A percentile compares a stretch with the other conserved stretches of the same genome.
phyloP scores from a whole-genome alignment of 1,140 invertebrate genomes.

The Calliopsis andreniformis region DNA sequence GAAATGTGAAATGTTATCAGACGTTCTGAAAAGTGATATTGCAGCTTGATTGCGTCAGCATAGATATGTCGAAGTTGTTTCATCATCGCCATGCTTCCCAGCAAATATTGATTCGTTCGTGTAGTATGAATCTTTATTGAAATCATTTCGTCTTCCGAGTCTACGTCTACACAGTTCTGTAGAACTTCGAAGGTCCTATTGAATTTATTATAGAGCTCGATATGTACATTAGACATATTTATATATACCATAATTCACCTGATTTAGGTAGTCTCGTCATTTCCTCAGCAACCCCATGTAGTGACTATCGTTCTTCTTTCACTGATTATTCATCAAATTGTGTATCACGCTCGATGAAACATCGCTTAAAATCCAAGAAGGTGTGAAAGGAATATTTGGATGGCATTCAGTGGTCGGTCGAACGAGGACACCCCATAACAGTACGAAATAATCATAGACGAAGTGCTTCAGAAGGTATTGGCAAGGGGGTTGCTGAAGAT shows the following conservation, averaged over 20 bases:
- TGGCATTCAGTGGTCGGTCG: conserved; percentile 13
- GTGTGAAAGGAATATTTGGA: neutral
- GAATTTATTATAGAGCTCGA: no score
- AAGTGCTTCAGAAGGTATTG: conserved; percentile 38
- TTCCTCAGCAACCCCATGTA: no score
- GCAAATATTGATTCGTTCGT: conserved; percentile 17
- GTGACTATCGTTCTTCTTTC: no score
- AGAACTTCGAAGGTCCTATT: neutral
- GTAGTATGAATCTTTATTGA: neutral
- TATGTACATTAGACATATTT: no score
- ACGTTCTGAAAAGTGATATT: neutral
- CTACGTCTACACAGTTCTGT: neutral
- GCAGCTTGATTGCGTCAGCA: conserved; percentile 4
- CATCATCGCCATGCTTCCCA: neutral
- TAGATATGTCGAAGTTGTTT: neutral
- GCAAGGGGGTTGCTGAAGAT: conserved; percentile 32
- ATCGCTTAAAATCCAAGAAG: neutral
- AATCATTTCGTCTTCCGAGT: conserved; percentile 1
- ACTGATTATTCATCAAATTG: neutral
- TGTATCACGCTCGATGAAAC: no score
- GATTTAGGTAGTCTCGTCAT: no score
- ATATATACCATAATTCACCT: no score
- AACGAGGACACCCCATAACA: conserved; percentile 10
- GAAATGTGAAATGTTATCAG: neutral
- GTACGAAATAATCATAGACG: conserved; percentile 62